phyloP scores from a whole-genome alignment of 2,888 invertebrate species.

The Brenthis hecate region DNA sequence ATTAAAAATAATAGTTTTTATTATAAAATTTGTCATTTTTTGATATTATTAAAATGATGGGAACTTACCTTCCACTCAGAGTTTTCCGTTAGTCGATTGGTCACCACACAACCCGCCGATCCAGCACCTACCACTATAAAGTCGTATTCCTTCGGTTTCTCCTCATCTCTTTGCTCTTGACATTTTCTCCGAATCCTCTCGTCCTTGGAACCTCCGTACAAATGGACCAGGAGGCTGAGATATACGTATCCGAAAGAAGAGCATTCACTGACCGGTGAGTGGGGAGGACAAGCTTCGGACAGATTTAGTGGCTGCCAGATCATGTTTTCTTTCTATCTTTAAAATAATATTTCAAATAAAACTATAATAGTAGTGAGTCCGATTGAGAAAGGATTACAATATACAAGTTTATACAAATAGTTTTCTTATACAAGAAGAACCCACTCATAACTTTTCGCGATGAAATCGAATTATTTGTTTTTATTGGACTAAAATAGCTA shows the following conservation, averaged over 20 bases:
- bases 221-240: slow-evolving; percentile 52
- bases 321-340: slow-evolving; percentile 34
- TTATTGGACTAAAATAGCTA: too few species aligned
- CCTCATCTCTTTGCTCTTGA: not conserved
- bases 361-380: not conserved
- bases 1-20: too few species aligned
- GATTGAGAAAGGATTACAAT: too few species aligned
- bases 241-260: slow-evolving; percentile 55
- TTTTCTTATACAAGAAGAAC: too few species aligned
- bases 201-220: slow-evolving; percentile 56
- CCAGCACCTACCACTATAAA: slow-evolving; percentile 69
- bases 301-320: slow-evolving; percentile 48
- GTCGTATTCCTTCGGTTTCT: slow-evolving; percentile 50
- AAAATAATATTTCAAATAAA: not conserved
- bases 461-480: too few species aligned
- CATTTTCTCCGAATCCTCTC: slow-evolving; percentile 37
- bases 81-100: slow-evolving; percentile 56
- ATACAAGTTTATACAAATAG: too few species aligned
- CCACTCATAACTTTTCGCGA: too few species aligned
- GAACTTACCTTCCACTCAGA: slow-evolving; percentile 55
- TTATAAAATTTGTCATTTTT: too few species aligned
- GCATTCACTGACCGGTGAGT: slow-evolving; percentile 54
- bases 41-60: not conserved
- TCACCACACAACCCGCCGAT: slow-evolving; percentile 60
- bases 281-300: slow-evolving; percentile 46